Evolutionary conservation across 37 sponge, comb jelly and placozoan genomes (phyloP).

Genomic region (Chondrilla cf. caribensis): DNA sequence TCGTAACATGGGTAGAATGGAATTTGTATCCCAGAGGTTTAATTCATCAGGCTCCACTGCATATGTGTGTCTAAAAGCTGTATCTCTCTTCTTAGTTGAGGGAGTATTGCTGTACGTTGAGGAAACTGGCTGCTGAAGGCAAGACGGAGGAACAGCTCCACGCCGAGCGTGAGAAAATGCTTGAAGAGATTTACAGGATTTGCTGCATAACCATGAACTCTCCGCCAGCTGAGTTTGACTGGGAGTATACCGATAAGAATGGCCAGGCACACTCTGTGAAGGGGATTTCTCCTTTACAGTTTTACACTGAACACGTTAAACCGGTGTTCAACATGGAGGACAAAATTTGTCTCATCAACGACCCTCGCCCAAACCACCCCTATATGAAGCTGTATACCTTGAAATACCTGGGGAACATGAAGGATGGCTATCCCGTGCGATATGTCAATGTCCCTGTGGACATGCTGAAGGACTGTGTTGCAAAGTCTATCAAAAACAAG

Average conservation of each 20-base stretch:
- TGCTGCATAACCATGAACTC: constrained; percentile 31
- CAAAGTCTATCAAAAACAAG: constrained; percentile 6
- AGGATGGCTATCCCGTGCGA: constrained; percentile 26
- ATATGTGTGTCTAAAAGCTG: no score
- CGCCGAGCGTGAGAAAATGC: constrained; percentile 1
- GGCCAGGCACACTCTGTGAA: neutral
- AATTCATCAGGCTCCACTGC: no score
- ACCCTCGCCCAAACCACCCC: constrained; percentile 34
- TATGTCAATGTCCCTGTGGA: constrained; percentile 39
- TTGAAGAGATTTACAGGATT: constrained; percentile 24
- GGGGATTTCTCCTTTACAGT: constrained; percentile 19
- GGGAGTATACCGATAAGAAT: constrained; percentile 35
- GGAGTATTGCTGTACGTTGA: neutral
- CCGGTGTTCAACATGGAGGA: constrained; percentile 34
- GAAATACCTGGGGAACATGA: constrained; percentile 44
- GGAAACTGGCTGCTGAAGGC: constrained; percentile 31
- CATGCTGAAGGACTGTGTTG: constrained; percentile 26
- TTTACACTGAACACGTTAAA: constrained; percentile 22
- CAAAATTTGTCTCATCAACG: constrained; percentile 51
- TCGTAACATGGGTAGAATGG: no score
- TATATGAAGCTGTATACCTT: constrained; percentile 44
- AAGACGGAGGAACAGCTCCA: constrained; percentile 13
- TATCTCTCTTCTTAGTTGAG: neutral
- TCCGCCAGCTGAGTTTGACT: constrained; percentile 27
- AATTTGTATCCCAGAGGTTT: no score